phyloP scores from a whole-genome alignment of 2,888 invertebrate species.

The Troglohyphantes excavatus region DNA sequence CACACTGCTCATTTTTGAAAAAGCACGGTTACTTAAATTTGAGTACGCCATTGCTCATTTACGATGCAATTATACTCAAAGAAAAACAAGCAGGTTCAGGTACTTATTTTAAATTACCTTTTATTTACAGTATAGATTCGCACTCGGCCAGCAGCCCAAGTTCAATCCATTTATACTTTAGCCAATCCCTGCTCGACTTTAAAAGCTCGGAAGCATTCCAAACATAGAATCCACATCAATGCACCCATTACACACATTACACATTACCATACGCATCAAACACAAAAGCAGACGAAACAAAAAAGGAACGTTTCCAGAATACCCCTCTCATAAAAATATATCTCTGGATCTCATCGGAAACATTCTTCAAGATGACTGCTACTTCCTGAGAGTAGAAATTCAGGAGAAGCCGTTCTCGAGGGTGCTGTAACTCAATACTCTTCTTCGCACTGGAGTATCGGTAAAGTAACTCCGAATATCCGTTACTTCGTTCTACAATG shows the following conservation, averaged over 20 bases:
- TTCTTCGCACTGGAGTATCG: constrained; percentile 25
- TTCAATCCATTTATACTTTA: too few relatives aligned
- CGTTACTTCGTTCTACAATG: neutral
- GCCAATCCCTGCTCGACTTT: too few relatives aligned
- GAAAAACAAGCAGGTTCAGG: too few relatives aligned
- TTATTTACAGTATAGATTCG: too few relatives aligned
- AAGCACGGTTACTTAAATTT: too few relatives aligned
- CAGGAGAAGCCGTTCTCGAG: constrained; percentile 11
- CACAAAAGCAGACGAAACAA: neutral
- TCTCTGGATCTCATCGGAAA: neutral
- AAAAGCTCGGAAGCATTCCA: too few relatives aligned
- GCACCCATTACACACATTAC: neutral
- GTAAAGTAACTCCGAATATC: neutral
- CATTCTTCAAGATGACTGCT: constrained; percentile 27
- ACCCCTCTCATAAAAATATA: constrained; percentile 6
- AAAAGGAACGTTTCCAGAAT: neutral
- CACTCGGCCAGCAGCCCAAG: too few relatives aligned
- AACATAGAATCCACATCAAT: too few relatives aligned
- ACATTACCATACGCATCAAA: neutral
- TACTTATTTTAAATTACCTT: too few relatives aligned
- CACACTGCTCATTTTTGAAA: too few relatives aligned
- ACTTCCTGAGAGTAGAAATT: constrained; percentile 15
- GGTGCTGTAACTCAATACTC: constrained; percentile 29
- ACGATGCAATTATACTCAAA: too few relatives aligned
- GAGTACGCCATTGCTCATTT: too few relatives aligned